A percentile compares a stretch with the other conserved stretches of the same genome.
phyloP scores from a whole-genome alignment of 2,797 vertebrate genomes.

The Sebastes melanostomus region DNA sequence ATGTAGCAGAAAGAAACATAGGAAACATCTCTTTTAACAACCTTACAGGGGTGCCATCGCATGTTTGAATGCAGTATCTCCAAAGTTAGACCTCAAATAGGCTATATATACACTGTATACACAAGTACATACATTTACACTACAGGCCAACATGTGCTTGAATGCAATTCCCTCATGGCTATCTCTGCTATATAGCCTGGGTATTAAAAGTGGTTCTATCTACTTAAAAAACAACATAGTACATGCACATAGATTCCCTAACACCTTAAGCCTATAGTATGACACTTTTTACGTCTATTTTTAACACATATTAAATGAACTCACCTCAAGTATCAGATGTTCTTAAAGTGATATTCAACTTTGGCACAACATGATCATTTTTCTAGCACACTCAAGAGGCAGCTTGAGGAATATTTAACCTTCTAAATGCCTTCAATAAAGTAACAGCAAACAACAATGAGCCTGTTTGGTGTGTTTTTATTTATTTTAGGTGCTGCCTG shows the following conservation, averaged over 20 bases:
- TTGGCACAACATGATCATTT: constrained; percentile 1
- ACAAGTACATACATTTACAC: background rate
- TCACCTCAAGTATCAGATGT: constrained; percentile 31
- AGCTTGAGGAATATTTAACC: background rate
- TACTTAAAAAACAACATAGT: background rate
- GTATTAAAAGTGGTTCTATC: background rate
- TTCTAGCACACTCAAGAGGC: background rate
- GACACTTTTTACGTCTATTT: constrained; percentile 48
- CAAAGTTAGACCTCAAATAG: constrained; percentile 9
- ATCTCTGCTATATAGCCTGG: background rate
- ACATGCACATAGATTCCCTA: background rate
- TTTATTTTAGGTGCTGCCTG: constrained; percentile 63
- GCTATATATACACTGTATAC: background rate
- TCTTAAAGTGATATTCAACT: constrained; percentile 35
- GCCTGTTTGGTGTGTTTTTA: background rate
- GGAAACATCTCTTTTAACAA: constrained; percentile 44
- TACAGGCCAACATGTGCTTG: background rate
- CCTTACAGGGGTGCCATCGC: background rate
- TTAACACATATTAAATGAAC: constrained; percentile 22
- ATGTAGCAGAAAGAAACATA: constrained; percentile 32
- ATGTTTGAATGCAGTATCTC: constrained; percentile 7
- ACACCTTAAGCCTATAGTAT: constrained; percentile 5
- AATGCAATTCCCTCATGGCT: background rate
- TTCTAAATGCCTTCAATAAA: background rate
- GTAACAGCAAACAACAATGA: background rate